Percentiles rank a stretch among this genome's conserved stretches.
Conservation (phyloP, 1,140 invertebrate species). For the Drosophila trapezifrons region DNA sequence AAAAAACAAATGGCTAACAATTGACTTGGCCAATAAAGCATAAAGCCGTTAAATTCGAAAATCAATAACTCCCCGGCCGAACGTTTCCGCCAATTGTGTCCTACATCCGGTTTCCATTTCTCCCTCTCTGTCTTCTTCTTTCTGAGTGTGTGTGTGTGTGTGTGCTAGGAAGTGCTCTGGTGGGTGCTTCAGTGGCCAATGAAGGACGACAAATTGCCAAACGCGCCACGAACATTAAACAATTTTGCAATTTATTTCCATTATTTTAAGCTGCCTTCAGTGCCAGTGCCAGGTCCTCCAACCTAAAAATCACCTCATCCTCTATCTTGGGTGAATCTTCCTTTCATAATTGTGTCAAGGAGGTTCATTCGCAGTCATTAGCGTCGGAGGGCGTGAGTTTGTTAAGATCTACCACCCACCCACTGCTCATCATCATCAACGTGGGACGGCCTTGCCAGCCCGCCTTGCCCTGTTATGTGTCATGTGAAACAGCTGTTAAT, state of each 20-base stretch:
- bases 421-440: slow-evolving; percentile 22
- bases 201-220: slow-evolving; percentile 77
- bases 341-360: slow-evolving; percentile 76
- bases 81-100: slow-evolving; percentile 64
- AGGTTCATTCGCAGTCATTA: slow-evolving; percentile 80
- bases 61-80: slow-evolving; percentile 66
- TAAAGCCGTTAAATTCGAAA: slow-evolving; percentile 79
- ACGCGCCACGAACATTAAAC: slow-evolving; percentile 73
- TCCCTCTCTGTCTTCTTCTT: neutral
- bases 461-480: slow-evolving; percentile 54
- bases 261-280: slow-evolving; percentile 74
- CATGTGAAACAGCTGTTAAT: slow-evolving; percentile 76
- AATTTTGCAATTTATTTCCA: slow-evolving; percentile 79
- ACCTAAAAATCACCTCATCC: slow-evolving; percentile 7
- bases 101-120: slow-evolving; percentile 43
- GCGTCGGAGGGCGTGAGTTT: slow-evolving; percentile 51
- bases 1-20: slow-evolving; percentile 70
- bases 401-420: slow-evolving; percentile 36
- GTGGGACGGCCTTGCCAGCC: slow-evolving; percentile 43
- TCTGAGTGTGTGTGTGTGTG: neutral
- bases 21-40: slow-evolving; percentile 76
- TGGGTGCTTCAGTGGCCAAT: slow-evolving; percentile 33
- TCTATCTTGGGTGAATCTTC: slow-evolving; percentile 28
- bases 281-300: slow-evolving; percentile 1
- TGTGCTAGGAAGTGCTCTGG: slow-evolving; percentile 12